Base-by-base conservation (phyloP, 1,140 invertebrate genomes). In the Dufourea novaeangliae region DNA sequence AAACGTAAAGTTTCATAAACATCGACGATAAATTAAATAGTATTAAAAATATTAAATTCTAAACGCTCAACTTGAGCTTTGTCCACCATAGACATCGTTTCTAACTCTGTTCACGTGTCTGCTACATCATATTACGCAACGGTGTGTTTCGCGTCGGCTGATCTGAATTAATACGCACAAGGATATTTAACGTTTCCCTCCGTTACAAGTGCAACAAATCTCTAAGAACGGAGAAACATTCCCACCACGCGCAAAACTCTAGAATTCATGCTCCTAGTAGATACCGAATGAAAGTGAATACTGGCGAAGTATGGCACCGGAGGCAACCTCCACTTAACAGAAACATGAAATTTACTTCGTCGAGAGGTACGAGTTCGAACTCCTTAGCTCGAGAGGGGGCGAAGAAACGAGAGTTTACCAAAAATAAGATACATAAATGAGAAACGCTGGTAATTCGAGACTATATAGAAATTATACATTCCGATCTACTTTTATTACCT, bases 151-250 rank as follows among this genome's bases (percentile, higher is more conserved):
- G 27, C 52, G 22, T 56, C 52, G 25, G 10, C 6, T 11, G 52
- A 27, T 56, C 52, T 56, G 25, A 56, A 56, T 56, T 56, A 56
- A 56, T 27, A 27, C 52, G 52, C 4, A 56, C 52, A 56, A 14
- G 25, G 12, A 27, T 10, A 56, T 56, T 25, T 10, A 25, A 27
- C 1, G 7, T n/a, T n/a, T n/a, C 8, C 22, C 25, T 27, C 52
- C 22, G 12, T 22, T 27, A 56, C 4, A 27, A 56, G 22, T 27
- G 52, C n/a, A 56, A 56, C 52, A 56, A 56, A 56, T 56, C 52
- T 56, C 22, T 56, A 27, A 56, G 22, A 56, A 27, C 25, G 52
- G 1, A n/a, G 25, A 3, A 27, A 56, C 12, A 22, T 56, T 27
- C 25, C 12, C 52, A 56, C 7, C 52, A 27, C n/a, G 52, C 22